A percentile compares a stretch with the other conserved stretches of the same genome.
Evolutionary conservation across 2,888 invertebrate genomes (phyloP).

Genomic region (Synergus japonicus): DNA sequence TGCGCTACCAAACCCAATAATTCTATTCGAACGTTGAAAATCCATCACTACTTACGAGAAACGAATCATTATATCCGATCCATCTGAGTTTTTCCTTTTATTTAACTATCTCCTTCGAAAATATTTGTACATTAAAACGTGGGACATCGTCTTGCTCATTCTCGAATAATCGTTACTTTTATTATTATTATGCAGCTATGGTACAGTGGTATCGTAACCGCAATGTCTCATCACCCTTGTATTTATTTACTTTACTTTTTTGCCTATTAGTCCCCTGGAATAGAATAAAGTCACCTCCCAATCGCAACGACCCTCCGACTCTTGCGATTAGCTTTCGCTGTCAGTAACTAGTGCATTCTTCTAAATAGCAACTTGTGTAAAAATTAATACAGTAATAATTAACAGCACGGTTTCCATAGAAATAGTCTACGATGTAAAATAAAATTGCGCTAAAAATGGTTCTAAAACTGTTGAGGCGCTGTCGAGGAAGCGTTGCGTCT

Average conservation of each 20-base stretch:
- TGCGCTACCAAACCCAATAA: conserved; percentile 46
- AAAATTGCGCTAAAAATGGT: conserved; percentile 4
- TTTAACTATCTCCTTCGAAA: conserved; percentile 73
- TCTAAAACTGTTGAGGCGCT: not conserved
- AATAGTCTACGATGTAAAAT: not conserved
- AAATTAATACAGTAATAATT: conserved; percentile 42
- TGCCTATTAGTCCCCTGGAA: conserved; percentile 51
- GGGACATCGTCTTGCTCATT: conserved; percentile 70
- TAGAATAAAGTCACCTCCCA: conserved; percentile 56
- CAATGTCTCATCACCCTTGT: conserved; percentile 71
- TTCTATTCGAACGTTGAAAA: conserved; percentile 31
- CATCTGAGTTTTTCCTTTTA: conserved; percentile 66
- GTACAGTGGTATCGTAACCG: conserved; percentile 75
- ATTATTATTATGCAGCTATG: conserved; percentile 73
- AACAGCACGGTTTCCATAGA: not conserved
- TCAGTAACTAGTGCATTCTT: conserved; percentile 44
- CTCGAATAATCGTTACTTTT: conserved; percentile 70
- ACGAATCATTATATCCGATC: conserved; percentile 59
- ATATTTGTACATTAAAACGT: conserved; percentile 75
- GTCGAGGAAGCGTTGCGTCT: conserved; percentile 25
- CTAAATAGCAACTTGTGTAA: conserved; percentile 50
- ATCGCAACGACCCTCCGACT: conserved; percentile 58
- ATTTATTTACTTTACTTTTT: conserved; percentile 49
- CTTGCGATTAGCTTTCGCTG: conserved; percentile 41
- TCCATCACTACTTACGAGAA: conserved; percentile 26